A percentile compares a stretch with the other conserved stretches of the same genome.
phyloP scores from a whole-genome alignment of 2,888 invertebrate species.

The Eretmocerus hayati region DNA sequence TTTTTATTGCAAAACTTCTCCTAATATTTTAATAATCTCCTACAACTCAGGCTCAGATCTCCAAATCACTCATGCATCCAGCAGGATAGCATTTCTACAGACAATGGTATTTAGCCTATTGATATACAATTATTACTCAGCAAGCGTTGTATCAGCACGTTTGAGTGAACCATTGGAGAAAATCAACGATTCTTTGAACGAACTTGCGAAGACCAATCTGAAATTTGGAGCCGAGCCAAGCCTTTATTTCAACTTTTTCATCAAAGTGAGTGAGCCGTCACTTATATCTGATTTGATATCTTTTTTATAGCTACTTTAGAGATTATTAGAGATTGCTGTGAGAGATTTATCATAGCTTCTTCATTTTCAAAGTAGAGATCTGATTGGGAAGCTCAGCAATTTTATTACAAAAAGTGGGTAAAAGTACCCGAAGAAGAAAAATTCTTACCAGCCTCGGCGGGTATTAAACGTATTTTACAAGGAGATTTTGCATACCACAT shows the following conservation, averaged over 20 bases:
- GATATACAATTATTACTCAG: slow-evolving; percentile 39
- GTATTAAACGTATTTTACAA: slow-evolving; percentile 30
- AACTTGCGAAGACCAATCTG: slow-evolving; percentile 32
- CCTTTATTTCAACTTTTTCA: slow-evolving; percentile 31
- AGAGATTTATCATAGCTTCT: too few species aligned
- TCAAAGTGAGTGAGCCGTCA: slow-evolving; percentile 25
- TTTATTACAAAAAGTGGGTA: slow-evolving; percentile 34
- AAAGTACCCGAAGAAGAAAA: slow-evolving; percentile 30
- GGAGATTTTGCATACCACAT: slow-evolving; percentile 39
- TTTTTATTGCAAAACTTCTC: not conserved
- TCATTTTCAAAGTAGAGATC: slow-evolving; percentile 28
- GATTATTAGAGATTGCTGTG: not conserved
- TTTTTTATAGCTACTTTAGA: not conserved
- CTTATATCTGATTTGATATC: not conserved
- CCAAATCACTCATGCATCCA: slow-evolving; percentile 29
- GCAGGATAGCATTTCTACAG: slow-evolving; percentile 34
- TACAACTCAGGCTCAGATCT: slow-evolving; percentile 30
- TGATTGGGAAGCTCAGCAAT: slow-evolving; percentile 33
- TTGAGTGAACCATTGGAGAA: slow-evolving; percentile 36
- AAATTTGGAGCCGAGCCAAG: slow-evolving; percentile 34
- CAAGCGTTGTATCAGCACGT: slow-evolving; percentile 38
- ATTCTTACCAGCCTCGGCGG: slow-evolving; percentile 30
- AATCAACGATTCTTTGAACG: slow-evolving; percentile 38
- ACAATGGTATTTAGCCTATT: slow-evolving; percentile 34
- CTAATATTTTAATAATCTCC: not conserved